Conservation (phyloP, 2,113 vertebrate genomes). For the Myanophis thanlyinensis region DNA sequence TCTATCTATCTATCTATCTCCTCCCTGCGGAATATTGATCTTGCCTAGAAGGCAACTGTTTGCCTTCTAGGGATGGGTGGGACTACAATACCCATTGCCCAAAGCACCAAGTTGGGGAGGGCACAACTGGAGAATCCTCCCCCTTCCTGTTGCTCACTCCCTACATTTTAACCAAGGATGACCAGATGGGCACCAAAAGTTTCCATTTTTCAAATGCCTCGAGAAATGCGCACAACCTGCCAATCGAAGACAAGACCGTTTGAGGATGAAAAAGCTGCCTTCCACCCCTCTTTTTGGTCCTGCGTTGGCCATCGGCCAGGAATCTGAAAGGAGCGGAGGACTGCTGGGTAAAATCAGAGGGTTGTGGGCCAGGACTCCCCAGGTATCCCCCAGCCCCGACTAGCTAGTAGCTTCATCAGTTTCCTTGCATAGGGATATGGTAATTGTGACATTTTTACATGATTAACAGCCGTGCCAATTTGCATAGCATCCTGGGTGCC, state of each 20-base stretch:
- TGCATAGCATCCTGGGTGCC: slow-evolving; percentile 24
- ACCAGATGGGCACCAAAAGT: too few species aligned
- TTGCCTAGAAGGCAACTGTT: too few species aligned
- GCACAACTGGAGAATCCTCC: neutral
- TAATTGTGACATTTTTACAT: slow-evolving; percentile 37
- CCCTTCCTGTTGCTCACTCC: neutral
- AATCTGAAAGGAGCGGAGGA: neutral
- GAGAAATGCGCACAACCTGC: too few species aligned
- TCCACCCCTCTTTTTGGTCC: neutral
- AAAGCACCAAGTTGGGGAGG: neutral
- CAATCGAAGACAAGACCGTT: neutral
- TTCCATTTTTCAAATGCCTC: neutral
- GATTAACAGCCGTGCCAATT: slow-evolving; percentile 30
- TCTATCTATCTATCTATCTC: neutral
- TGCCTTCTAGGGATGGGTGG: neutral
- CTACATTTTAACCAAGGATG: too few species aligned
- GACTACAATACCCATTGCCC: neutral
- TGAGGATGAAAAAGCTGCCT: neutral
- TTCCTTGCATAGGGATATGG: slow-evolving; percentile 20
- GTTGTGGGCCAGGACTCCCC: neutral
- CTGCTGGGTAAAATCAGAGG: neutral
- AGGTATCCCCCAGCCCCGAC: neutral
- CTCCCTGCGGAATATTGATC: neutral
- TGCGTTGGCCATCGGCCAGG: neutral
- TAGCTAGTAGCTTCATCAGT: slow-evolving; percentile 16